Base-by-base conservation (phyloP, 1,140 invertebrate species). In the Cyphomyrmex costatus region DNA sequence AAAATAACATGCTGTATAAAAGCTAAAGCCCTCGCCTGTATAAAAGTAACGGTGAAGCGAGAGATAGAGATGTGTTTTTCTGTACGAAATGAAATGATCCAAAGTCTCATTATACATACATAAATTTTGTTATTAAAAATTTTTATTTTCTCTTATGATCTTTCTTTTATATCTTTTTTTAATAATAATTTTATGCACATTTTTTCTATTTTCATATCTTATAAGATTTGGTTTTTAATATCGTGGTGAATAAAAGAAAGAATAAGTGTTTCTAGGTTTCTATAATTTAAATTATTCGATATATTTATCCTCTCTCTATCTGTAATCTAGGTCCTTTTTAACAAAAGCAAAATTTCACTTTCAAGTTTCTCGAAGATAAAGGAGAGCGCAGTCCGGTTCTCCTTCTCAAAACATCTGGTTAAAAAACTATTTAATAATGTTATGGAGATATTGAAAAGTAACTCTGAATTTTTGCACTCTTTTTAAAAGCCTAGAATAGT, bases 1-100 rank as follows among this genome's bases (percentile, higher is more conserved):
- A 89, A 89, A 89, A 89, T 89, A 89, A 86, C 83, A 74, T 60
- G 56, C 49, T 51, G 53, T 76, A 82, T 86, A 89, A 86, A 89
- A 84, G 36, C 53, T 65, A 27, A 63, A 71, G 83, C 49, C 46
- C 60, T 89, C 58, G 53, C 19, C 27, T 77, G 8, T 42, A 71
- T 46, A 27, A 16, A 77, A 42, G 16, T 30, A 65, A 78, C 21
- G 30, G 6, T 6, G 60, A 49, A 49, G 16, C 19, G 30, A 21
- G 42, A 46, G 12, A 3, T 56, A 42, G 30, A 53, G n/a, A 66
- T 19, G 4, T 5, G 5, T 80, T 33, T 70, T 5, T 24, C 10
- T 46, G 16, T 46, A 42, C 19, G 51, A 33, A 36, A 19, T 24
- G 30, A 66, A 68, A 79, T 51, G 4, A 21, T 21, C 1, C 5